phyloP scores from a whole-genome alignment of 35 echinoderm and acorn worm species.

The Ophioderma brevispina region DNA sequence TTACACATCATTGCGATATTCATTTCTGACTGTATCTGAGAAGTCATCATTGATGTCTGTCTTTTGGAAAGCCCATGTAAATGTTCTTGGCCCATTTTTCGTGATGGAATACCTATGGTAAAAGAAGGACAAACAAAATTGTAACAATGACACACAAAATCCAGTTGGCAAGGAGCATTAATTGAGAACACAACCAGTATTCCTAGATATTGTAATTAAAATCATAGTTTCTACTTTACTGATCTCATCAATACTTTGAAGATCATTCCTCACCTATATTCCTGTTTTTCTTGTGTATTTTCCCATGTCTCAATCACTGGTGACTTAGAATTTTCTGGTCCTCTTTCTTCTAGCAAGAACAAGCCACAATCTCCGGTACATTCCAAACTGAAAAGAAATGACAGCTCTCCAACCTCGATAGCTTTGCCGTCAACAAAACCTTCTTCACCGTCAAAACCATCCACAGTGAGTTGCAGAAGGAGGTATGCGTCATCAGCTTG shows the following conservation, averaged over 20 bases:
- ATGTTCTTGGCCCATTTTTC: conserved; percentile 57
- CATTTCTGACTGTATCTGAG: not conserved
- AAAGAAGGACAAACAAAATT: not conserved
- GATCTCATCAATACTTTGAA: too few species aligned
- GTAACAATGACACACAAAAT: not conserved
- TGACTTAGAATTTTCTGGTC: conserved; percentile 5
- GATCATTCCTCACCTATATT: conserved; percentile 72
- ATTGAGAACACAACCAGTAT: too few species aligned
- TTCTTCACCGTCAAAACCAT: conserved; percentile 50
- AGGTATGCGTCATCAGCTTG: conserved; percentile 92
- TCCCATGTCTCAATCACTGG: conserved; percentile 78
- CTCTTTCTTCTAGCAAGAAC: conserved; percentile 81
- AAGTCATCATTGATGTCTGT: conserved; percentile 46
- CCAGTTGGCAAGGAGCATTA: too few species aligned
- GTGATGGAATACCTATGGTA: conserved; percentile 74
- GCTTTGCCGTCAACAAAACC: conserved; percentile 80
- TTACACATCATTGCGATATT: conserved; percentile 71
- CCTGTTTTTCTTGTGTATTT: conserved; percentile 35
- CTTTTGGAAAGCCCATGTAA: conserved; percentile 98
- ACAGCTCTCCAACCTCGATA: conserved; percentile 55
- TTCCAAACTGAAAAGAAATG: conserved; percentile 78
- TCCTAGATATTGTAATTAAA: too few species aligned
- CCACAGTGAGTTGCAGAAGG: conserved; percentile 57
- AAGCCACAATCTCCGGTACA: conserved; percentile 74
- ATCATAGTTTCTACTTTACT: too few species aligned